Evolutionary conservation across 1,140 invertebrate genomes (phyloP), one percentile per base, ranked within the genome.

Genomic region (Lordiphosa clarofinis): DNA sequence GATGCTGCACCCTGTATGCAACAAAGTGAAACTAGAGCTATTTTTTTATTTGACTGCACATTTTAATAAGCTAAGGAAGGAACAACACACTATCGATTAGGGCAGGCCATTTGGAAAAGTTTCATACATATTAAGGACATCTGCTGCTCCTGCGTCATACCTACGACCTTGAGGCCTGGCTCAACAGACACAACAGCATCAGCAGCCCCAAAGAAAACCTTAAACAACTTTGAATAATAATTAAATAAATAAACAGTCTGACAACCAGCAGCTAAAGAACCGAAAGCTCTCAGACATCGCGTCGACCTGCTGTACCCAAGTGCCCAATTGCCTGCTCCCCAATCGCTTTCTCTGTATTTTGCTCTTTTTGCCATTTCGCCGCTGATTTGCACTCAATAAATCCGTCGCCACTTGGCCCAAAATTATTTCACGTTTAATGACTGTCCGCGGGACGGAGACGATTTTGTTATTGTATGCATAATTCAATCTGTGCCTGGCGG

Each of bases 321-420:
- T 56, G 40, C 4, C 28, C 2, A 5, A 19, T 4, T 42, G 4
- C 24, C 39, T 19, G 15, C 40, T n/a, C 40, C 31, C 2, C 12
- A 7, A 31, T 53, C 60, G 46, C 28, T 31, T 7, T 31, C 6
- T 6, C 62, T 56, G 57, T 44, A 46, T 59, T 42, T 68, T 53
- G 57, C 42, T 43, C 54, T 48, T 43, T 54, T 24, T 50, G 31
- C 10, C 44, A 55, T 35, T 11, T 63, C 36, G 35, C 19, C 43
- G 57, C 61, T 79, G 57, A 76, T 84, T 84, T 72, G 63, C 76
- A 84, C 58, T 84, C 78, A 81, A 81, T 81, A 81, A 81, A 82
- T 82, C 59, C 58, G 59, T 73, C 56, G 72, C 49, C 76, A 64
- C 62, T 75, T 70, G 63, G 63, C 54, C 62, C 40, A 63, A 57